These are phyloP conservation scores for Pygoscelis adeliae DNA, from an alignment of 2,113 vertebrate species.

Conservation along the genomic window DNA sequence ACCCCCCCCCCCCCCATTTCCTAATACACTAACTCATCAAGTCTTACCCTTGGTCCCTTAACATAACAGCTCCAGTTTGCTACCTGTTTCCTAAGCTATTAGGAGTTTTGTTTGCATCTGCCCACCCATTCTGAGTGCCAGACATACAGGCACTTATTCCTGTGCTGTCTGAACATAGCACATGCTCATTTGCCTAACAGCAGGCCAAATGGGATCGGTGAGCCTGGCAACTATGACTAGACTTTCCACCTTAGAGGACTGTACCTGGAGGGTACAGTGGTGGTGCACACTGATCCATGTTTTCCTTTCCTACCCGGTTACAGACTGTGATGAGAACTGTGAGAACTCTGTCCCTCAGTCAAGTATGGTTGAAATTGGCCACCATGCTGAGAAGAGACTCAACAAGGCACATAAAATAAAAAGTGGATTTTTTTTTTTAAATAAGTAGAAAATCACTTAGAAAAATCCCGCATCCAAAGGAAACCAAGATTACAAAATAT, in stretches of 20 bases:
- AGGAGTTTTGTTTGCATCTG: not conserved
- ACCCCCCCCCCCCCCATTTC: accelerated
- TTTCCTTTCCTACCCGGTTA: not conserved
- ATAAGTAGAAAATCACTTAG: not conserved
- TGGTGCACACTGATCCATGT: not conserved
- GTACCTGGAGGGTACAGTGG: not conserved
- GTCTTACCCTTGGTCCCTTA: not conserved
- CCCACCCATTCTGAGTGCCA: not conserved
- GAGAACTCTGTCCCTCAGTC: not conserved
- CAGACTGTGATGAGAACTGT: not conserved
- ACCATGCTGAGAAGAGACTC: not conserved
- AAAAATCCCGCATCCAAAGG: not conserved
- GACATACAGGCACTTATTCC: not conserved
- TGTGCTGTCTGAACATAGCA: not conserved
- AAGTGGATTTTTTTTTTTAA: not conserved
- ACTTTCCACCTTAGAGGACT: not conserved
- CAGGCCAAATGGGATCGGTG: not conserved
- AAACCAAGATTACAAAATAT: not conserved
- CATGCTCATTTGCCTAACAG: not conserved
- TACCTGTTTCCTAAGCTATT: not conserved
- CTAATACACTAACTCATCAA: not conserved
- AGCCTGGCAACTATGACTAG: not conserved
- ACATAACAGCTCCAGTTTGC: not conserved
- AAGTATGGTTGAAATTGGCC: not conserved
- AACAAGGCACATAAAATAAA: not conserved